A percentile compares a stretch with the other conserved stretches of the same genome.
phyloP scores from a whole-genome alignment of 2,888 invertebrate genomes.

The Notocelia uddmanniana region DNA sequence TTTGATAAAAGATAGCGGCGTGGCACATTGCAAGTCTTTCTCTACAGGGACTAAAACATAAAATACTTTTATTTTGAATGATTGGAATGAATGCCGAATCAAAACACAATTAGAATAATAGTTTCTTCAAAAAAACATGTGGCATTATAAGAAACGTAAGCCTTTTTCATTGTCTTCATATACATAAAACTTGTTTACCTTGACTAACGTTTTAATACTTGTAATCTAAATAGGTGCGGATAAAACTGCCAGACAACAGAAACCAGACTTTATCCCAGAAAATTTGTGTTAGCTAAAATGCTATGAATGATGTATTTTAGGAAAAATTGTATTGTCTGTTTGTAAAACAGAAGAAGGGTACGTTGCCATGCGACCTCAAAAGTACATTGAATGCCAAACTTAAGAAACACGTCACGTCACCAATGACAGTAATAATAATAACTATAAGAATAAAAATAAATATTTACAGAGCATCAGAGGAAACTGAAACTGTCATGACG shows the following conservation, averaged over 20 bases:
- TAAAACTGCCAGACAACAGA: neutral
- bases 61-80: neutral
- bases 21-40: slow-evolving; percentile 21
- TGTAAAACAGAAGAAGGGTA: neutral
- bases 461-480: neutral
- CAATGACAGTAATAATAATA: neutral
- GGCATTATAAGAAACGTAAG: neutral
- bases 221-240: neutral
- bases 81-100: neutral
- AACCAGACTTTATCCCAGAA: neutral
- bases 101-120: neutral
- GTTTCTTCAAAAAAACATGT: neutral
- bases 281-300: neutral
- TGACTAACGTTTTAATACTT: slow-evolving; percentile 2
- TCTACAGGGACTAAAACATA: slow-evolving; percentile 1
- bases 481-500: neutral
- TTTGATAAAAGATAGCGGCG: slow-evolving; percentile 66
- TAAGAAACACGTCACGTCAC: neutral
- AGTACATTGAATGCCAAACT: neutral
- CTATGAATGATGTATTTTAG: neutral
- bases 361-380: neutral
- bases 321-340: neutral
- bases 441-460: neutral
- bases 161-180: too few species aligned
- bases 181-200: slow-evolving; percentile 23